Evolutionary conservation across 2,888 invertebrate species (phyloP), one percentile per base, ranked within the genome.

Genomic region (Muscina levida): DNA sequence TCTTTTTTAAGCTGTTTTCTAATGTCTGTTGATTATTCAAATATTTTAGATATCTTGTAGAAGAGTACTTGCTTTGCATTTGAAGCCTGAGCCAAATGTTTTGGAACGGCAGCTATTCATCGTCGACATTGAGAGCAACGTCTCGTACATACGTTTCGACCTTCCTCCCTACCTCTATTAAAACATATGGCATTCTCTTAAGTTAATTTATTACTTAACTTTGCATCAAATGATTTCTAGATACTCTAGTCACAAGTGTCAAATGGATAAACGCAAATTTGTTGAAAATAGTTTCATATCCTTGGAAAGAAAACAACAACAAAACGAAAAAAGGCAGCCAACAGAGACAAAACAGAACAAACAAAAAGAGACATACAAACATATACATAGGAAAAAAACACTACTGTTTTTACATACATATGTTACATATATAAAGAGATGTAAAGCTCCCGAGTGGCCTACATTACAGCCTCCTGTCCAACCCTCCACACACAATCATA

Each of bases 191-290:
- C 24, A 13, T 11, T 15, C 8, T 66, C 11, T 48, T 56, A 59
- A 75, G 72, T 75, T 79, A 72, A 79, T 79, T 79, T 75, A 75
- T 75, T 75, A 68, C 72, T 72, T 68, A 75, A 72, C 53, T 53
- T 53, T 53, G 72, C 72, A 53, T 67, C 17, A 74, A 74, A 74
- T 51, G 6, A 71, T 59, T 57, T 66, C 11, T 46, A 42, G n/a
- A 39, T 24, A 15, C 53, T 44, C 0, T 37, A n/a, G 15, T 51
- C 22, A 53, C n/a, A 11, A 37, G 56, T 77, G 76, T 77, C 68
- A 73, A 53, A 53, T 53, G 68, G 42, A 68, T 77, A 62, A 78
- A 70, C 56, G 46, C 62, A 78, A 73, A 78, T 57, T 73, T 70
- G 53, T 73, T 73, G 37, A 65, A 73, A 56, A 77, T 26, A 42